Base-by-base conservation (phyloP, 2,797 vertebrate species). In the Hypotaenidia philippensis region DNA sequence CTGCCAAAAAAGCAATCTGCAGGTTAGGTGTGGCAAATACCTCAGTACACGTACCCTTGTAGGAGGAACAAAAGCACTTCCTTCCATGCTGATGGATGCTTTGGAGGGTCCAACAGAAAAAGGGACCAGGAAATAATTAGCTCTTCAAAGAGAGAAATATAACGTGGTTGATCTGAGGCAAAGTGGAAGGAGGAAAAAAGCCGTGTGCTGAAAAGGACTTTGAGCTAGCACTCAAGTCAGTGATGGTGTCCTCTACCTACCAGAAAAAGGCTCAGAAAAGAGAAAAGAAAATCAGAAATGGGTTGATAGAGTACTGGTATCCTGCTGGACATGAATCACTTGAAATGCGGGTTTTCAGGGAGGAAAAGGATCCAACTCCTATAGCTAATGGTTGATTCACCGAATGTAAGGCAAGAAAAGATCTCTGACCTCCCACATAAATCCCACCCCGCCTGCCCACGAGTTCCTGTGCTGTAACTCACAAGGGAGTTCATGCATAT, bases 381-480 rank as follows among this genome's bases (percentile, higher is more conserved):
- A 50, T 55, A 89, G 77, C 66, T 79, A 92, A 83, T 34, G 66
- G 56, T 78, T 65, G 68, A 86, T 86, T 70, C 68, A 65, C 65
- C 0, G 31, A 69, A 74, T 27, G 31, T 70, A 87, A 88, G 71
- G 65, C 61, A 85, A 88, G 76, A 38, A 74, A 40, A 65, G 80
- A 78, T 78, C 91, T 44, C 80, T 85, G 91, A 90, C 80, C 61
- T 89, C 82, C 66, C 72, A 61, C 52, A 47, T 65, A 79, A 70
- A 75, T 65, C 71, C 41, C 41, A 44, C 56, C 13, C 16, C 19
- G 21, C 71, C 66, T 60, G 29, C 41, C 19, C 36, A 41, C 3
- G 36, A 27, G 49, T 25, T 86, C 41, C 77, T 75, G 68, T 0
- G 0, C 44, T 1, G 0, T 65, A 60, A 55, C 26, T 65, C 82